Evolutionary conservation across 1,140 invertebrate species (phyloP), one percentile per base, ranked within the genome.

Genomic region (Sipha flava): DNA sequence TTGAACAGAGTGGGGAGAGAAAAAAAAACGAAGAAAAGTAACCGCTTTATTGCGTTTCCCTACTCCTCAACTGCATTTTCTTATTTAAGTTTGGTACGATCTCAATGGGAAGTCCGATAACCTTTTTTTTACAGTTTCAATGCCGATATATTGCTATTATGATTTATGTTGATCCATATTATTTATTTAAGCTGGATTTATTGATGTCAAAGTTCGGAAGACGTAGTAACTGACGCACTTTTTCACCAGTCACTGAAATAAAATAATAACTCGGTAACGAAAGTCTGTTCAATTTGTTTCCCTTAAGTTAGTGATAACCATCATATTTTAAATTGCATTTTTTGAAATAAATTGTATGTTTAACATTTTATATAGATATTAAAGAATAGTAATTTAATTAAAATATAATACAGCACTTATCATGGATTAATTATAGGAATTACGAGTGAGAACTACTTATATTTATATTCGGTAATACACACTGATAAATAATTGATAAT

Each of bases 131-230:
- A 37, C 31, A 57, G 29, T 59, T 77, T 77, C 59, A 77, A 77
- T 59, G 34, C 73, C 73, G 21, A 77, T 77, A 77, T 77, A 77
- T 77, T 43, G 73, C 73, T 26, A 34, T 77, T 77, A 77, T 77
- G 73, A 77, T 77, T 77, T 77, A 77, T 59, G 52, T 43, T 77
- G 52, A 59, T 77, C 52, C 73, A 77, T 18, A 59, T 59, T 77
- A 77, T 77, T 77, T 77, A 77, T 77, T 77, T 77, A 77, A 77
- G 73, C 52, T 18, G 73, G 73, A 75, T 75, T 75, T 75, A 75
- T 75, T 12, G 72, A 54, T 54, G 49, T 37, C 31, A 23, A 34
- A 59, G 31, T 70, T 57, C 21, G 26, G 14, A 26, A 59, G 34
- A 73, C 18, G 6, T 47, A 1, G 29, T 16, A 54, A 75, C 72